A percentile compares a stretch with the other conserved stretches of the same genome.
These are phyloP conservation scores for Arnoldichthys spilopterus DNA, from an alignment of 2,797 vertebrate genomes.

Conservation along the genomic window DNA sequence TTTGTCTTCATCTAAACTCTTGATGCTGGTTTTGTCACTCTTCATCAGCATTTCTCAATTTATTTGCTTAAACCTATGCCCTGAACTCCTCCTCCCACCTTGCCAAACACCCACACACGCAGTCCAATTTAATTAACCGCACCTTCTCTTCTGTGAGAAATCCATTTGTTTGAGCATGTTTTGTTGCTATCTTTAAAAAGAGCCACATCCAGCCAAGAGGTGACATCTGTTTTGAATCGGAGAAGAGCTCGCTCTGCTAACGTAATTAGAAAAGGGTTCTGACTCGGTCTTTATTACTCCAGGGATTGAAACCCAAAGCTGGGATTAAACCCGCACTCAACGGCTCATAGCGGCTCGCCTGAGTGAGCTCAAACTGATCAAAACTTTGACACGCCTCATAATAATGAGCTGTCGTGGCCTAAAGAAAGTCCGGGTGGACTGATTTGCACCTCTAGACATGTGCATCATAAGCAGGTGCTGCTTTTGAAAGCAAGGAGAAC, in stretches of 20 bases:
- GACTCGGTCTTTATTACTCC: constrained; percentile 44
- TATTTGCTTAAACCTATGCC: constrained; percentile 51
- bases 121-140: constrained; percentile 45
- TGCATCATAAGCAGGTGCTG: constrained; percentile 17
- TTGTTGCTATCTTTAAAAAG: constrained; percentile 42
- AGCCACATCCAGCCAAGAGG: constrained; percentile 42
- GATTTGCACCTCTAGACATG: neutral
- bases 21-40: constrained; percentile 20
- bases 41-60: constrained; percentile 24
- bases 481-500: neutral
- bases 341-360: constrained; percentile 21
- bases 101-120: constrained; percentile 4
- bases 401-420: neutral
- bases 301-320: constrained; percentile 34
- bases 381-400: constrained; percentile 19
- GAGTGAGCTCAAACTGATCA: constrained; percentile 21
- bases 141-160: constrained; percentile 45
- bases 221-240: constrained; percentile 61
- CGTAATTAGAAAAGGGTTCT: constrained; percentile 41
- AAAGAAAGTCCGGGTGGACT: neutral
- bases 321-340: constrained; percentile 39
- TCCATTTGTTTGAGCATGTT: constrained; percentile 43
- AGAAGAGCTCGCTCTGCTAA: constrained; percentile 34
- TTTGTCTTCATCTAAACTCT: neutral
- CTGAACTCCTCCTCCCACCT: neutral